Conservation (phyloP, 2,797 vertebrate species). For the Crenuchus spilurus region DNA sequence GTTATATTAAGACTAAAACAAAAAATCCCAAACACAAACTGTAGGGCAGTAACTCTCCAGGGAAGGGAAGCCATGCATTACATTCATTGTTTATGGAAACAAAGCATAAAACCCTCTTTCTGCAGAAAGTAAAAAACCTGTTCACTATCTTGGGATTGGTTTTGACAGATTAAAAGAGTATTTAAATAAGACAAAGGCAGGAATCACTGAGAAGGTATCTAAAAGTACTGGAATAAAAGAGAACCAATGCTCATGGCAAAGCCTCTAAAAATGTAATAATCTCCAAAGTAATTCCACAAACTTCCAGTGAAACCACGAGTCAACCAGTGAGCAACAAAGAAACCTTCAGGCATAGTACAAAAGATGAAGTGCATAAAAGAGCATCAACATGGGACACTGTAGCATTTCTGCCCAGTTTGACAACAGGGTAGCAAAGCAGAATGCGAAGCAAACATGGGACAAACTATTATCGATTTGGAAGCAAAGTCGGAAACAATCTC, state of each 20-base stretch:
- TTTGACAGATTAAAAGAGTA: too few species aligned
- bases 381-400: not conserved
- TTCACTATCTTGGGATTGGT: too few species aligned
- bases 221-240: not conserved
- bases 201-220: too few species aligned
- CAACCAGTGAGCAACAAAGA: not conserved
- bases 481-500: slow-evolving; percentile 43
- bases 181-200: too few species aligned
- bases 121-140: too few species aligned
- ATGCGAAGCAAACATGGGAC: slow-evolving; percentile 29
- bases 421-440: slow-evolving; percentile 9
- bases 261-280: not conserved
- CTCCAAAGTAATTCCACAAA: not conserved
- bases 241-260: too few species aligned
- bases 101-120: too few species aligned
- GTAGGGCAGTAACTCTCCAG: too few species aligned
- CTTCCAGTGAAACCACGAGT: not conserved
- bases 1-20: too few species aligned
- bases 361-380: not conserved
- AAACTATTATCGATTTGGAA: slow-evolving; percentile 50
- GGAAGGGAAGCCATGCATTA: too few species aligned
- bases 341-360: not conserved
- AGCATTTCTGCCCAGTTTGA: slow-evolving; percentile 8
- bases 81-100: too few species aligned
- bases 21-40: too few species aligned